Conservation (phyloP, 1,140 invertebrate species). For the Neuroterus valhalla region DNA sequence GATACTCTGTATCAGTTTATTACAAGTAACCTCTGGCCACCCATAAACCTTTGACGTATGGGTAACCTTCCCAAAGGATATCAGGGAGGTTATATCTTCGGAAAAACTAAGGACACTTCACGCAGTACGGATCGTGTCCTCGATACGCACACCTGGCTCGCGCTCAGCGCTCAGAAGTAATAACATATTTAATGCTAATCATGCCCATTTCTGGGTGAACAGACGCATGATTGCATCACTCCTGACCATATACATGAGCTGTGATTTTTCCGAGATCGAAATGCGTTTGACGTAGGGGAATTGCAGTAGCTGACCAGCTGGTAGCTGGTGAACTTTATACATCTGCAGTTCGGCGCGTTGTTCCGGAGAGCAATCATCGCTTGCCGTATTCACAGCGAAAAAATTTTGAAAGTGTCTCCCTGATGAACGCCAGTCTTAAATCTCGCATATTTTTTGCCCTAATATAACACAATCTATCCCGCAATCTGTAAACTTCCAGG, state of each 20-base stretch:
- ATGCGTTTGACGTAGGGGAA: conserved; percentile 40
- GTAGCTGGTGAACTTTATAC: background rate
- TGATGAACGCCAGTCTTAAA: background rate
- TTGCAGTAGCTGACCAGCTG: conserved; percentile 10
- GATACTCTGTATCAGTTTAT: no score
- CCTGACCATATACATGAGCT: conserved; percentile 47
- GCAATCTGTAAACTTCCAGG: conserved; percentile 32
- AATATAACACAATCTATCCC: background rate
- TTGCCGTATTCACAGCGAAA: background rate
- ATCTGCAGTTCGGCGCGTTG: conserved; percentile 20
- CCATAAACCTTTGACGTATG: no score
- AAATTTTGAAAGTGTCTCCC: conserved; percentile 7
- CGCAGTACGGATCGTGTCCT: conserved; percentile 32
- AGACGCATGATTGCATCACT: conserved; percentile 50
- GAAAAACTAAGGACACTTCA: conserved; percentile 7
- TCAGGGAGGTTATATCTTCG: conserved; percentile 8
- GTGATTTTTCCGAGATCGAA: conserved; percentile 33
- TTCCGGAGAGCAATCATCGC: conserved; percentile 35
- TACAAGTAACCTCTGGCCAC: no score
- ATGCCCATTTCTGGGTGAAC: conserved; percentile 58
- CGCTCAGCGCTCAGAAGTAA: conserved; percentile 46
- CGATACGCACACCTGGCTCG: conserved; percentile 46
- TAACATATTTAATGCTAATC: conserved; percentile 63
- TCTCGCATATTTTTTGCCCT: background rate
- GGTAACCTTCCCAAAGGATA: background rate